Base-by-base conservation (phyloP, 2,797 vertebrate genomes). In the Oreochromis grahami region DNA sequence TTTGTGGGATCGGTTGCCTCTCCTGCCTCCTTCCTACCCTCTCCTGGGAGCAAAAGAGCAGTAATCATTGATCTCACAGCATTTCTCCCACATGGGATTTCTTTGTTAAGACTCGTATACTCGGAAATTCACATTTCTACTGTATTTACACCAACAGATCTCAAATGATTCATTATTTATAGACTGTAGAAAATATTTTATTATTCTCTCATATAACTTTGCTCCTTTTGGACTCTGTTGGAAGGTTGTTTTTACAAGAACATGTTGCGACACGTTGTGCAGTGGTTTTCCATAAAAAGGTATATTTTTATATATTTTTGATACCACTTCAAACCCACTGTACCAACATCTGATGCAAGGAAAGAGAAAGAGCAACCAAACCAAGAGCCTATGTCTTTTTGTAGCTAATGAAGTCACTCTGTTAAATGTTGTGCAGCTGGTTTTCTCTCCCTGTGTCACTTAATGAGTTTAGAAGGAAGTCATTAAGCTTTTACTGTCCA, bases 401-500 rank as follows among this genome's bases (percentile, higher is more conserved):
- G 70, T 74, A 74, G 26, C 45, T 74, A 74, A 74, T 86, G 43
- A 82, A 79, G 76, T 72, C 29, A 13, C 14, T 78, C 9, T 52
- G 60, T 81, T 65, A n/a, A 85, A 58, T 55, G 15, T 8, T 1
- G 8, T 45, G 38, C 48, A 43, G 36, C 26, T 8, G 3, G 53
- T 52, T 78, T 41, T 74, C 26, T 74, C 26, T 74, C 45, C 45
- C 45, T n/a, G 41, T 79, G 43, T 82, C 63, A 24, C 36, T 82
- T 85, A 38, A 81, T 80, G 36, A 84, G 63, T 76, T 80, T 26
- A 76, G 55, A 87, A 70, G 26, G 63, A 82, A 77, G 56, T 81
- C 81, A 63, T 87, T 78, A 79, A 80, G 79, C 45, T 80, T 88
- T 83, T 77, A 83, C 77, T 76, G 58, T 74, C 65, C 14, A 26